Evolutionary conservation across 2,888 invertebrate species (phyloP).

Genomic region (Arctia plantaginis): DNA sequence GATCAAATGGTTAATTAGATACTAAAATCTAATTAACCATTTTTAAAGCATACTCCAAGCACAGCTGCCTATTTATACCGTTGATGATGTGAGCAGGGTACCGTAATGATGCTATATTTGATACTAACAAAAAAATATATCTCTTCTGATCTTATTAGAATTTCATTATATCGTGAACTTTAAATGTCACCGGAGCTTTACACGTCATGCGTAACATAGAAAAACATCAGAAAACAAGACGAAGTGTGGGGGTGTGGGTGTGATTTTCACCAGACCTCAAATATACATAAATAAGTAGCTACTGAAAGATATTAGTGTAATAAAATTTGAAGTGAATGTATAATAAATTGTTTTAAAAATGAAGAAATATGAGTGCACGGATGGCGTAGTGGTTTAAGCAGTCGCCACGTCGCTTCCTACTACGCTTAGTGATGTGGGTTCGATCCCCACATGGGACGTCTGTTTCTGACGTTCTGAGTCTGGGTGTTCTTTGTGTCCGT

Average conservation of each 20-base stretch:
- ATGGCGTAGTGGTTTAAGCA: too few species aligned
- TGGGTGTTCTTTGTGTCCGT: too few species aligned
- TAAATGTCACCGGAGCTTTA: constrained; percentile 9
- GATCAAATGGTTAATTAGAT: not conserved
- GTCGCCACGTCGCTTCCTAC: too few species aligned
- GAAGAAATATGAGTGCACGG: too few species aligned
- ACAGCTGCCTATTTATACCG: constrained; percentile 8
- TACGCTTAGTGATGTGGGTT: too few species aligned
- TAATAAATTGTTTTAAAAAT: too few species aligned
- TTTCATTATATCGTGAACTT: constrained; percentile 5
- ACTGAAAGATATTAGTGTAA: not conserved
- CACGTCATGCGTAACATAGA: not conserved
- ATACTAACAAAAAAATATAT: constrained; percentile 4
- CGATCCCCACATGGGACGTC: too few species aligned
- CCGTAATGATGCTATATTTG: constrained; percentile 14
- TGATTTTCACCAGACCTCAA: not conserved
- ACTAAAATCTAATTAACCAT: constrained; percentile 1
- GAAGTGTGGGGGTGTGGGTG: not conserved
- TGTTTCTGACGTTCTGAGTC: too few species aligned
- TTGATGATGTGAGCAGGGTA: constrained; percentile 3
- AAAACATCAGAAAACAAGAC: not conserved
- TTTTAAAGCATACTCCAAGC: not conserved
- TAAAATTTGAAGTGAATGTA: too few species aligned
- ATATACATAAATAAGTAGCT: not conserved
- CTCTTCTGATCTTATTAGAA: constrained; percentile 10